A percentile compares a stretch with the other conserved stretches of the same genome.
These are phyloP conservation scores for Dryomyza anilis DNA, from an alignment of 2,888 invertebrate species.

Conservation along the genomic window DNA sequence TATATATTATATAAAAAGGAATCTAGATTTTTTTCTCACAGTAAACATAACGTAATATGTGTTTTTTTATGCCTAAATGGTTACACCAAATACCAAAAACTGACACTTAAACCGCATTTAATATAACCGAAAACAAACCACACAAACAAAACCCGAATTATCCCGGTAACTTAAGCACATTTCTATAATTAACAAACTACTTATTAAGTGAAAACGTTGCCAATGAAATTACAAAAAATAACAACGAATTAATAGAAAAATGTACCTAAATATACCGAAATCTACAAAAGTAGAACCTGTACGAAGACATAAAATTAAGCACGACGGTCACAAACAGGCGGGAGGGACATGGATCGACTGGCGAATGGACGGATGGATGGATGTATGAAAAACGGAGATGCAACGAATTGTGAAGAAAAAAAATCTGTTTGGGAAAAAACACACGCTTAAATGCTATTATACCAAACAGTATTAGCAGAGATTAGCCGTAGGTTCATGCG, in stretches of 20 bases:
- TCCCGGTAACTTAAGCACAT: constrained; percentile 36
- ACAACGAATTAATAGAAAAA: too few relatives aligned
- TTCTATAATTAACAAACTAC: constrained; percentile 40
- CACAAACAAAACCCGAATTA: constrained; percentile 22
- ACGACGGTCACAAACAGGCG: constrained; percentile 1
- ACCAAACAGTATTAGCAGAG: constrained; percentile 56
- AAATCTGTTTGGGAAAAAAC: not conserved
- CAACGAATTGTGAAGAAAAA: not conserved
- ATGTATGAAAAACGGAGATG: not conserved
- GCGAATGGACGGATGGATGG: not conserved
- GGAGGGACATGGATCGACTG: not conserved
- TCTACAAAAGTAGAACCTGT: not conserved
- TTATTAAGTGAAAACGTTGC: too few relatives aligned
- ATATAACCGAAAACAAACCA: not conserved
- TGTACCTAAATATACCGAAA: not conserved
- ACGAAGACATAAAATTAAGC: not conserved
- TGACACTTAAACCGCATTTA: too few relatives aligned
- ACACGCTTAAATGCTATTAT: constrained; percentile 47
- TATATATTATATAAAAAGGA: too few relatives aligned
- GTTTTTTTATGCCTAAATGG: not conserved
- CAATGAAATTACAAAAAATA: too few relatives aligned
- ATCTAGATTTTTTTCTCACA: too few relatives aligned
- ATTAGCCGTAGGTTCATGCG: constrained; percentile 56
- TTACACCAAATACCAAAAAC: not conserved
- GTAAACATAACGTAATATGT: too few relatives aligned